Evolutionary conservation across 2,797 vertebrate species (phyloP).

Genomic region (Helostoma temminkii): DNA sequence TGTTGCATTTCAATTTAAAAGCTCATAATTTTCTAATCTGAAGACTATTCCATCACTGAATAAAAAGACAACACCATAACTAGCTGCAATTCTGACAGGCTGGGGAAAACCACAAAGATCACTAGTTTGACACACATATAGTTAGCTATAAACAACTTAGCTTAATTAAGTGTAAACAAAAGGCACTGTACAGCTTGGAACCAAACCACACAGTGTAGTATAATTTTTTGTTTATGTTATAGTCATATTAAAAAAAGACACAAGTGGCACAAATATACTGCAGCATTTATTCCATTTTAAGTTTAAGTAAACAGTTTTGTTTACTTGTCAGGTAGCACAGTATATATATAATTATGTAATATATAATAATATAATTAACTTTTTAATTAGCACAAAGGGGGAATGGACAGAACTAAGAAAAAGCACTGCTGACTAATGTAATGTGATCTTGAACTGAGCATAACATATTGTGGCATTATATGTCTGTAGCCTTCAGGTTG

Average conservation of each 20-base stretch:
- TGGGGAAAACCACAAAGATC: conserved; percentile 13
- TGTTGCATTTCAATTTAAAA: not conserved
- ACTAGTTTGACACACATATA: conserved; percentile 6
- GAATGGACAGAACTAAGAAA: not conserved
- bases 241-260: not conserved
- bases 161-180: conserved; percentile 22
- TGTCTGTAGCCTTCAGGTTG: not conserved
- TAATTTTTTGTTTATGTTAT: not conserved
- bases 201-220: not conserved
- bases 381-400: no score
- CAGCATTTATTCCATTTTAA: not conserved
- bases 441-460: not conserved
- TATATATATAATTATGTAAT: no score
- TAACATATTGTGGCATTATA: not conserved
- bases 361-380: no score
- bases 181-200: not conserved
- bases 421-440: not conserved
- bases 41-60: not conserved
- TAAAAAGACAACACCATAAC: not conserved
- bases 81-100: conserved; percentile 17
- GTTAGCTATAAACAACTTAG: conserved; percentile 20
- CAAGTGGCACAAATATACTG: not conserved
- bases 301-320: not conserved
- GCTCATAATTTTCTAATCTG: not conserved
- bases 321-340: not conserved